Evolutionary conservation across 1,140 invertebrate species (phyloP), one percentile per base, ranked within the genome.

Genomic region (Nymphalis io): DNA sequence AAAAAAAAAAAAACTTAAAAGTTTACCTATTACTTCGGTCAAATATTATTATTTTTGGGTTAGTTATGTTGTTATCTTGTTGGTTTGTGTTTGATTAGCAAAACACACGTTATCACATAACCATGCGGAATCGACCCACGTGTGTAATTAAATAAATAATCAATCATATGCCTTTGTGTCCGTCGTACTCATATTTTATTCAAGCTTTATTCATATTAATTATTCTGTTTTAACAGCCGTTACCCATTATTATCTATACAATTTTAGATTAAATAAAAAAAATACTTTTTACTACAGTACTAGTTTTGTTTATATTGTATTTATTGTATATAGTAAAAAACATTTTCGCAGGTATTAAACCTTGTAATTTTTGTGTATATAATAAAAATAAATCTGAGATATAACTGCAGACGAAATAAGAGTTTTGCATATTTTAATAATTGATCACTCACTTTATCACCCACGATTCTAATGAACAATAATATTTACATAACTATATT

Each of bases 111-210:
- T 55, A 38, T 55, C 59, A 44, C 23, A 60, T 15, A 60, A 85
- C 83, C 78, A 85, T 80, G 83, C 83, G 81, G 83, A 83, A 85
- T 70, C 74, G 33, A 46, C 78, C 69, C 66, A 76, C 80, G 65
- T 58, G 60, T 39, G 72, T 69, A 16, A 61, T 57, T 69, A n/a
- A 46, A 61, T 68, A 63, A 48, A 15, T 48, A 55, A 55, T 55
- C 15, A n/a, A 55, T 55, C 51, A 55, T n/a, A 42, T 12, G 46
- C 6, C 16, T 20, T 20, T 20, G 20, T 20, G 18, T 51, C 46
- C 46, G 11, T 55, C 3, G 51, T 55, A 27, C 12, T 55, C 16
- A 55, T n/a, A 27, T 21, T 27, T 21, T 11, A 23, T 27, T 11
- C 13, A 55, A 6, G 13, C 51, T n/a, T 27, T 18, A 8, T 2